Base-by-base conservation (phyloP, 2,113 vertebrate genomes). In the Coptodon rendalli region DNA sequence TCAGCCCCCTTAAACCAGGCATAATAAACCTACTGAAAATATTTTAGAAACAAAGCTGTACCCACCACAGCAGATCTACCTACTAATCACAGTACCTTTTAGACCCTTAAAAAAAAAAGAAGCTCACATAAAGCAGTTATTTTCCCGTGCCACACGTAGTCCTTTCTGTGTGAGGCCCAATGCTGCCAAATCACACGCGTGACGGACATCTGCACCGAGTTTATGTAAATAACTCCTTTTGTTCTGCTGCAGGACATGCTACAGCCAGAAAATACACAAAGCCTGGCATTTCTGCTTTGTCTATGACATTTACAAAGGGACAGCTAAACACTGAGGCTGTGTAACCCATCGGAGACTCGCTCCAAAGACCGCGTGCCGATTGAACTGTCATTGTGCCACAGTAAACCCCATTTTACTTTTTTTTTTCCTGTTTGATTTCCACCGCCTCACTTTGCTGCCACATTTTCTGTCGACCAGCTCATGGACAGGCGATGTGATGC, bases 221-320 rank as follows among this genome's bases (percentile, higher is more conserved):
- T 90, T 89, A 89, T 94, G 89, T 82, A 93, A 94, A 93, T 91
- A 81, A 73, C 2, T 5, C 27, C 84, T 88, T 89, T 92, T 90
- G 84, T 92, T 88, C 76, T 73, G 86, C 90, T 22, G 83, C 85
- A 88, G 92, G 90, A 85, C 86, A 79, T n/a, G 52, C 63, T 52
- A 45, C 84, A 59, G 86, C 91, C 90, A 86, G 81, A 5, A 36
- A 59, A 24, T 66, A 78, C 87, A 93, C 91, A 91, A 93, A 81
- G 86, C 83, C 82, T 92, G 92, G 87, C 90, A 90, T 92, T 94
- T 93, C 71, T 71, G 73, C 66, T 85, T 89, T 48, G 82, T 91
- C 53, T 81, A 6, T 94, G 93, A 92, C 94, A 94, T 95, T 95
- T 93, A 90, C 89, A 89, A 86, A 92, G 84, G 53, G 81, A 78